Base-by-base conservation (phyloP, 2,797 vertebrate species). In the Ibycter americanus region DNA sequence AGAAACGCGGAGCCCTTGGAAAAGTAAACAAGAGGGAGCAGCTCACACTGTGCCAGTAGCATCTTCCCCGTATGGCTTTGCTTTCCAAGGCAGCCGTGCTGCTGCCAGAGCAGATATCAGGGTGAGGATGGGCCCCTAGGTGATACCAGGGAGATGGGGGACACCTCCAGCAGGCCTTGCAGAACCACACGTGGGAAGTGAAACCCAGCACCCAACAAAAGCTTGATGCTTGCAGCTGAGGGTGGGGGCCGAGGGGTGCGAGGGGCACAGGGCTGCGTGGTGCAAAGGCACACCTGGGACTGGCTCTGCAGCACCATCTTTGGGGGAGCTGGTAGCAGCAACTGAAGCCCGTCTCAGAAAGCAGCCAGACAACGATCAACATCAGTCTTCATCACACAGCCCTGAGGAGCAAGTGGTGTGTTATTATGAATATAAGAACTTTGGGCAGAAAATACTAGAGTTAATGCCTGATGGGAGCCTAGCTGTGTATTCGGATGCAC, bases 111-210 rank as follows among this genome's bases (percentile, higher is more conserved):
- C 44, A 7, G 38, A 22, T 11, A 10, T 2, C 58, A 21, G 47
- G 23, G 56, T 9, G 38, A 40, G 40, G 56, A 16, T 2, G 34
- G 34, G 46, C 61, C 77, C 63, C 54, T 10, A 16, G 38, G 63
- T 4, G 25, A 6, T 4, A 29, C 55, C 47, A 27, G 52, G 61
- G 49, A 58, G 26, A 27, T 9, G 42, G 27, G 20, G 58, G 6
- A 49, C 32, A 21, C 26, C 56, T 14, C 59, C 91, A 32, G 40
- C 55, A 14, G n/a, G 36, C 54, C 40, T 40, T 29, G 68, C 72
- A 29, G 32, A 47, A 26, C 49, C 44, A 16, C 0, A 3, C 1
- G 0, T 4, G 59, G 59, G 14, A 40, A 36, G 3, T 4, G 10
- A 36, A 51, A 65, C 47, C 42, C 34, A 11, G 12, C 26, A 19